Base-by-base conservation (phyloP, 2,797 vertebrate genomes). In the Oreochromis grahami region DNA sequence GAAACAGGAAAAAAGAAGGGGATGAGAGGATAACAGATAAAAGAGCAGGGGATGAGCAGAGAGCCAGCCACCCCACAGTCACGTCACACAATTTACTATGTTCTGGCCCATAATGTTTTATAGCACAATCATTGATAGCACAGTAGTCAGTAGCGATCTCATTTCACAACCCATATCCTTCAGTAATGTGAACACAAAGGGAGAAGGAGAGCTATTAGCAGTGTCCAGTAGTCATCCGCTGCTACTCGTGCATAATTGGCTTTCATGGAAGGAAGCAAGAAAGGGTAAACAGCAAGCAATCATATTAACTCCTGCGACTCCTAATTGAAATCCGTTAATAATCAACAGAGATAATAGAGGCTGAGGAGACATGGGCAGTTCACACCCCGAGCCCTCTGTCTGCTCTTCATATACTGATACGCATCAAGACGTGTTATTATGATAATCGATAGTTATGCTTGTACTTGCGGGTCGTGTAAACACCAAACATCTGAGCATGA, bases 101-200 rank as follows among this genome's bases (percentile, higher is more conserved):
- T 95, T 95, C 94, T 94, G 94, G 88, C 85, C 93, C 95, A 95
- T 96, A 93, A 95, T 96, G 95, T 95, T 96, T 96, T 95, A 95
- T 94, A 89, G 95, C 93, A 88, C 89, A 90, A 93, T 93, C 91
- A 85, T 89, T 91, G 93, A 93, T 92, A 89, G 94, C 93, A 91
- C 93, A 93, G 93, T 93, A 94, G 93, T 95, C 94, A 94, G 93
- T 92, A 90, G 94, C 94, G 92, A 95, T 95, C 94, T 96, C 93
- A 96, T 96, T 96, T 96, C 95, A 96, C 95, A 96, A 95, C 88
- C 93, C 95, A 95, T 95, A 96, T 95, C 95, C 95, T 89, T 93
- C 90, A 91, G 94, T 95, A 95, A 96, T 95, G 94, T 95, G 95
- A 95, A 94, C 94, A 95, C 95, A 95, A 94, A 94, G 93, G 91